Evolutionary conservation across 2,797 vertebrate species (phyloP), one percentile per base, ranked within the genome.

Genomic region (Phyllotis vaccarum): DNA sequence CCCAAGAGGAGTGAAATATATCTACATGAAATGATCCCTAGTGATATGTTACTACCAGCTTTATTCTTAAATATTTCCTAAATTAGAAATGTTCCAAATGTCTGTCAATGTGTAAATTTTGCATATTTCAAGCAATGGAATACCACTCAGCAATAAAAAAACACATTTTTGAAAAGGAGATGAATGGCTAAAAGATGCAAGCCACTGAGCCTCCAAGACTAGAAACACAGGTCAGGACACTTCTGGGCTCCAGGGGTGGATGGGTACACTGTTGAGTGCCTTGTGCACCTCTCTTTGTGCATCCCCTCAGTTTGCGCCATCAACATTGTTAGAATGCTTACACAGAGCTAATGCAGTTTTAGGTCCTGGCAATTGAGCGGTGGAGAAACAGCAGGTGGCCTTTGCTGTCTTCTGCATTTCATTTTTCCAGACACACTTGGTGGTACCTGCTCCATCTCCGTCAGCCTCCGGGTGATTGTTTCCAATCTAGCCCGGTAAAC

Each of bases 381-480:
- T 21, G 2, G 0, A 87, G 37, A 86, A 89, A n/a, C 43, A 60
- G 43, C 37, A 1, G 29, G 58, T 40, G 43, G 9, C 37, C 24
- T 85, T 78, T 24, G 7, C 10, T 3, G 5, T 74, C 60, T 43
- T 31, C 37, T 1, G 31, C 10, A 31, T 4, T 87, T 31, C 0
- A 31, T 85, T 90, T 72, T 72, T 56, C 22, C 43, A 70, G 21
- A 46, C 43, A 3, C 6, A 13, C 4, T n/a, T 49, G 58, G 8
- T 34, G 16, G 22, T 58, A 37, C 49, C 37, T 31, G 2, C 16
- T 24, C 43, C 56, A n/a, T 14, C 16, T 56, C 24, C 64, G 24
- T 17, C 0, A 8, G 75, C 46, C 46, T 95, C 29, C 0, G n/a
- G 0, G 0, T 14, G 72, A 86, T 68, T 74, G 1, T 43, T 88